These are phyloP conservation scores for Cynoglossus semilaevis DNA, from an alignment of 2,113 vertebrate genomes.

Conservation along the genomic window DNA sequence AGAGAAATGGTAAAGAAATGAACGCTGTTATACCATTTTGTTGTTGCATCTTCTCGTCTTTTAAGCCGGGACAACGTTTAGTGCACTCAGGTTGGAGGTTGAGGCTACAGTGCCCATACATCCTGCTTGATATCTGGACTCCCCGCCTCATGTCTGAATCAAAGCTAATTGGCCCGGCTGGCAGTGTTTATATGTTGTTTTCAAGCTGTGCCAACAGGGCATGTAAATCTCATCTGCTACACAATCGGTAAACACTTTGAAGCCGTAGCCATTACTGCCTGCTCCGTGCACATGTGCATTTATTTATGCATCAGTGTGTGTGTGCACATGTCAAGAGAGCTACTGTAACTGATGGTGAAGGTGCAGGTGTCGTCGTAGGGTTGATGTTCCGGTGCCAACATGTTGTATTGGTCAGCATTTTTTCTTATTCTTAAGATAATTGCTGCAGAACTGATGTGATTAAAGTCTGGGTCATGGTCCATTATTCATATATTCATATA, in stretches of 20 bases:
- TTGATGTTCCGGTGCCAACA: no score
- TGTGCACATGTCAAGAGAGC: constrained; percentile 18
- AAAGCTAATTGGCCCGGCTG: constrained; percentile 63
- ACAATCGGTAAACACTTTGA: constrained; percentile 46
- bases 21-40: no score
- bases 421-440: no score
- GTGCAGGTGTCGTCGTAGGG: no score
- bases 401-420: no score
- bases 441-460: no score
- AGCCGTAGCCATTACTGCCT: constrained; percentile 27
- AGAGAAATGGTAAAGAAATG: no score
- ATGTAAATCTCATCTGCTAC: constrained; percentile 49
- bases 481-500: no score
- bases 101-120: constrained; percentile 10
- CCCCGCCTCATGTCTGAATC: constrained; percentile 56
- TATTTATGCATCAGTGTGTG: constrained; percentile 4
- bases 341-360: constrained; percentile 2
- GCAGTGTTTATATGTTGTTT: constrained; percentile 53
- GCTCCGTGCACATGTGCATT: constrained; percentile 10
- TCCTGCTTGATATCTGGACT: constrained; percentile 45
- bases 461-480: no score
- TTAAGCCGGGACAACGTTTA: background rate
- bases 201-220: constrained; percentile 54
- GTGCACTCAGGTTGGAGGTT: constrained; percentile 10
- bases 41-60: background rate